A percentile compares a stretch with the other conserved stretches of the same genome.
Conservation (phyloP, 2,113 vertebrate species). For the Hemichromis elongatus region DNA sequence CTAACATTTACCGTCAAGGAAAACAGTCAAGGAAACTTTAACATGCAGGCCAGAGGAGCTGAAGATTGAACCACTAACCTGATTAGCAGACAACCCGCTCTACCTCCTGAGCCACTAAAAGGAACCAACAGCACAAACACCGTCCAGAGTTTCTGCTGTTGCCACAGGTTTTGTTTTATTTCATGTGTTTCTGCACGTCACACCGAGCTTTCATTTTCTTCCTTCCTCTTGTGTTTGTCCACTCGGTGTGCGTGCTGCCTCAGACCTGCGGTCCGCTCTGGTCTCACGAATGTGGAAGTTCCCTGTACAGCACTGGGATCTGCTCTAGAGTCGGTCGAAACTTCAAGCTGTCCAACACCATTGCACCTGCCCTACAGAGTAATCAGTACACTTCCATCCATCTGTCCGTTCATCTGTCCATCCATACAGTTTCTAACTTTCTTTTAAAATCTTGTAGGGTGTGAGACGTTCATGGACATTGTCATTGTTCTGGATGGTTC, state of each 20-base stretch:
- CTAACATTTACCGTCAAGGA: neutral
- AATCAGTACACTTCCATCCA: conserved; percentile 17
- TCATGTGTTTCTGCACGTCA: neutral
- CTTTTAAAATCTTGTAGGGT: conserved; percentile 70
- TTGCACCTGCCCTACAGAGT: conserved; percentile 92
- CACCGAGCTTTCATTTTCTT: neutral
- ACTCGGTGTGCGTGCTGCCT: neutral
- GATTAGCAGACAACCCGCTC: fast-evolving
- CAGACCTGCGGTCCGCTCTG: conserved; percentile 95
- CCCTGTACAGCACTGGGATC: conserved; percentile 94
- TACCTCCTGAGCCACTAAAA: neutral
- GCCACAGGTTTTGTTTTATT: neutral
- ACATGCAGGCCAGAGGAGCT: neutral
- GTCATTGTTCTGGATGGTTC: conserved; percentile 95
- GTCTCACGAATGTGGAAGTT: conserved; percentile 96
- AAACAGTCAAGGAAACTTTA: neutral
- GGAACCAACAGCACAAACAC: neutral
- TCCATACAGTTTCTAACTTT: neutral
- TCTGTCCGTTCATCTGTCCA: neutral
- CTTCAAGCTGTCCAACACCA: conserved; percentile 85
- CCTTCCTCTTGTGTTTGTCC: neutral
- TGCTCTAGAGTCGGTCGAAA: conserved; percentile 84
- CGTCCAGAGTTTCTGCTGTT: neutral
- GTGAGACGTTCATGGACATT: conserved; percentile 98
- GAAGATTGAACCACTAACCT: fast-evolving